phyloP scores from a whole-genome alignment of 2,888 invertebrate species.

The Drosophila nr. perissopoda region DNA sequence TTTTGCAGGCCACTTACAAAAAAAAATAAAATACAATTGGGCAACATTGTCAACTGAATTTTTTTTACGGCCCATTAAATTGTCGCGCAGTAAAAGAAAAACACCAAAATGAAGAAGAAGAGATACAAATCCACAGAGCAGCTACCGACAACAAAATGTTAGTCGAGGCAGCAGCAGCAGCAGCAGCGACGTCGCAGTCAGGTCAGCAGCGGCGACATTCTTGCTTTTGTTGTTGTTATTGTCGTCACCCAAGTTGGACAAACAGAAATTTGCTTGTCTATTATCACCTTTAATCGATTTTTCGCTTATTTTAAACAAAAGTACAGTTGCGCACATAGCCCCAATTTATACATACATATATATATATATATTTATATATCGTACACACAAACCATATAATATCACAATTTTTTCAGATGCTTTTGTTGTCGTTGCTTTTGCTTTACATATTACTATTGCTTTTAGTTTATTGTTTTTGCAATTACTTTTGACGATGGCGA shows the following conservation, averaged over 20 bases:
- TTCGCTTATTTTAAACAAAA: conserved; percentile 81
- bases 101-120: conserved; percentile 1
- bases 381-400: conserved; percentile 51
- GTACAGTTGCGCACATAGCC: conserved; percentile 72
- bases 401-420: conserved; percentile 74
- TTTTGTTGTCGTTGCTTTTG: conserved; percentile 41
- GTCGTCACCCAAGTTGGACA: conserved; percentile 73
- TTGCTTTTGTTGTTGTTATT: conserved; percentile 32
- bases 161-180: conserved; percentile 18
- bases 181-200: conserved; percentile 41
- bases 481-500: conserved; percentile 63
- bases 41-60: conserved; percentile 30
- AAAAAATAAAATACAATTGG: conserved; percentile 16
- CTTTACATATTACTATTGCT: conserved; percentile 75
- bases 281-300: conserved; percentile 82
- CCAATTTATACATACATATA: conserved; percentile 32
- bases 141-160: conserved; percentile 24
- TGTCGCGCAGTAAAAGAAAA: conserved; percentile 35
- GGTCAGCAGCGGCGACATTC: conserved; percentile 37
- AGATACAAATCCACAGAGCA: conserved; percentile 30
- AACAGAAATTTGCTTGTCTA: conserved; percentile 80
- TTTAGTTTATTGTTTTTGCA: conserved; percentile 81
- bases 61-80: conserved; percentile 59
- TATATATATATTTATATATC: conserved; percentile 26
- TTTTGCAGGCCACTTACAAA: conserved; percentile 36